Conservation (phyloP, 2,113 vertebrate species). For the Lichenostomus cassidix region DNA sequence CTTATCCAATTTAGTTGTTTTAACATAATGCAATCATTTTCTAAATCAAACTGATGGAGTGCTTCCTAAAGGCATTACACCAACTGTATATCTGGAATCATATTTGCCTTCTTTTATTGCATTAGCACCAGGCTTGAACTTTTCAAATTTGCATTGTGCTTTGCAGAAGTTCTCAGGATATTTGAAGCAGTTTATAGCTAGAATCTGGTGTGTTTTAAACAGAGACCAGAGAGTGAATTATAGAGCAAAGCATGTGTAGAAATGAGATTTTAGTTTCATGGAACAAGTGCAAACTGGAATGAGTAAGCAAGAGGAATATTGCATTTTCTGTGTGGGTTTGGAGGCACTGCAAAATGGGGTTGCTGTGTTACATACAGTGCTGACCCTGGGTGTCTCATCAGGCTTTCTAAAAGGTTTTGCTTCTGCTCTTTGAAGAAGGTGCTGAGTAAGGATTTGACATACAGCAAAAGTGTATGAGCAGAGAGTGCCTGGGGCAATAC, state of each 20-base stretch:
- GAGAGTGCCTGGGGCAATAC: fast-evolving
- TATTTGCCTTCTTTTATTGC: conserved; percentile 61
- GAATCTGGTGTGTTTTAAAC: not conserved
- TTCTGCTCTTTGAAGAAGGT: not conserved
- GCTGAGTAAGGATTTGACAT: not conserved
- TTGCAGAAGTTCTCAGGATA: conserved; percentile 42
- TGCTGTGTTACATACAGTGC: not conserved
- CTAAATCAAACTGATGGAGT: conserved; percentile 61
- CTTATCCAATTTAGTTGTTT: conserved; percentile 60
- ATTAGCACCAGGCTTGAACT: conserved; percentile 61
- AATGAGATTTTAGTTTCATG: not conserved
- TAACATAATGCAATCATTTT: conserved; percentile 65
- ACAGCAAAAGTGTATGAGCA: not conserved
- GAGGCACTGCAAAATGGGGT: not conserved
- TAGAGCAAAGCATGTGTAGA: not conserved
- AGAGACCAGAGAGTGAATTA: not conserved
- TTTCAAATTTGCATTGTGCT: conserved; percentile 53
- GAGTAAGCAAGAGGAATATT: not conserved
- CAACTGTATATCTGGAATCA: conserved; percentile 60
- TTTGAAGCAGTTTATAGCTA: conserved; percentile 12
- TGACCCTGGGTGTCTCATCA: not conserved
- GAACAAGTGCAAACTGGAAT: not conserved
- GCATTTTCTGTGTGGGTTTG: not conserved
- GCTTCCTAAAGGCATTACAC: conserved; percentile 63
- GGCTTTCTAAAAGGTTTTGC: not conserved